Base-by-base conservation (phyloP, 2,113 vertebrate species). In the Calidris pygmaea region DNA sequence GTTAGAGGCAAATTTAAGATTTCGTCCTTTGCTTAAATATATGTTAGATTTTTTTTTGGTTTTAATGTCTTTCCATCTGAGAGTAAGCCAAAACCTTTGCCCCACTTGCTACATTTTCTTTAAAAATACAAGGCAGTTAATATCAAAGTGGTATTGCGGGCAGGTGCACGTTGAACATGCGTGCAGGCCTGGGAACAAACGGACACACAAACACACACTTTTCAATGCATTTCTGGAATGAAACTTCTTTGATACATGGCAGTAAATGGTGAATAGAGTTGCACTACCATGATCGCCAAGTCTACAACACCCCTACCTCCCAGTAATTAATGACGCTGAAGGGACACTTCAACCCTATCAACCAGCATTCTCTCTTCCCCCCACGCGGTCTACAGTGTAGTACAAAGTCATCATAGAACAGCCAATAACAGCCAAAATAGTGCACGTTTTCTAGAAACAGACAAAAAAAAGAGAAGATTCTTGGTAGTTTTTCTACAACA, bases 11-110 rank as follows among this genome's bases (percentile, higher is more conserved):
- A 94, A 91, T 59, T 47, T 39, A 83, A 52, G 50, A 71, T 79
- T 60, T 82, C 6, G 0, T 62, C 78, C 59, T 96, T 96, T 93
- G 79, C 63, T 98, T 97, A 96, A 95, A 82, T 88, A 85, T 1
- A 23, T 8, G 92, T 87, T 95, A 94, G 83, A 62, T 6, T 19
- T 50, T 72, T 97, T 97, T 96, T 98, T 98, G 77, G 92, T 95
- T 98, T 96, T 96, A 90, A 77, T 53, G 45, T 62, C 20, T 78
- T 91, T 88, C 95, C 35, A 8, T 96, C 93, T 86, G 79, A 93
- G 82, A 86, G 13, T 65, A 91, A 95, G 88, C 87, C 81, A 95
- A 53, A 97, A 85, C 20, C 14, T 84, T 74, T 92, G 82, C 60
- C 72, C 58, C 81, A 17, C 93, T 76, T 92, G 67, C 76, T 90